A percentile compares a stretch with the other conserved stretches of the same genome.
Conservation (phyloP, 2,888 invertebrate species). For the Bhutanitis thaidina region DNA sequence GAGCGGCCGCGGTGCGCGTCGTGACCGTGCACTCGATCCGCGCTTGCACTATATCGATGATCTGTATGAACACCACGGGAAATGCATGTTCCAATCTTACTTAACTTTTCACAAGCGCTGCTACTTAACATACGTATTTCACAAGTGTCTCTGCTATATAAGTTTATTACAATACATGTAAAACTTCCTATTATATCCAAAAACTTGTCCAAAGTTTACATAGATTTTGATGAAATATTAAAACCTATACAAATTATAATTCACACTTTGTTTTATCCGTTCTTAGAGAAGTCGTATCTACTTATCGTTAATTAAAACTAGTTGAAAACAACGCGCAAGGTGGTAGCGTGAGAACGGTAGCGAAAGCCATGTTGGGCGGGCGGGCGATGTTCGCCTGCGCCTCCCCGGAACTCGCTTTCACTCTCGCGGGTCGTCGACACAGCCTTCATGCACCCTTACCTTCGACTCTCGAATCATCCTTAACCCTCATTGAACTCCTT, state of each 20-base stretch:
- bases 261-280: too few relatives aligned
- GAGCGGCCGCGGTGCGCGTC: slow-evolving; percentile 56
- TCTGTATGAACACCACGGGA: slow-evolving; percentile 28
- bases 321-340: slow-evolving; percentile 55
- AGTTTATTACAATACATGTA: too few relatives aligned
- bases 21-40: slow-evolving; percentile 66
- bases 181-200: too few relatives aligned
- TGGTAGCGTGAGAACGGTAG: slow-evolving; percentile 72
- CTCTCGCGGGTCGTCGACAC: slow-evolving; percentile 76
- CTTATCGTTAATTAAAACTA: slow-evolving; percentile 44
- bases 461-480: slow-evolving; percentile 40
- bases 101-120: slow-evolving; percentile 19
- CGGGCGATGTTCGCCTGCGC: slow-evolving; percentile 44
- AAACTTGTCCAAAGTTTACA: too few relatives aligned
- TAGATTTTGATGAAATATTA: too few relatives aligned
- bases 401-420: slow-evolving; percentile 76
- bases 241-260: too few relatives aligned
- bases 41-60: slow-evolving; percentile 38
- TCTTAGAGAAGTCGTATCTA: too few relatives aligned
- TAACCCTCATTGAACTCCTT: slow-evolving; percentile 19
- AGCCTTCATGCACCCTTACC: slow-evolving; percentile 64
- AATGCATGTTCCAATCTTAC: slow-evolving; percentile 12
- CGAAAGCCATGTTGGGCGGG: slow-evolving; percentile 72
- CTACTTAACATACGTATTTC: too few relatives aligned
- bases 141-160: too few relatives aligned